Base-by-base conservation (phyloP, 2,797 vertebrate species). In the Molossus alvarezi region DNA sequence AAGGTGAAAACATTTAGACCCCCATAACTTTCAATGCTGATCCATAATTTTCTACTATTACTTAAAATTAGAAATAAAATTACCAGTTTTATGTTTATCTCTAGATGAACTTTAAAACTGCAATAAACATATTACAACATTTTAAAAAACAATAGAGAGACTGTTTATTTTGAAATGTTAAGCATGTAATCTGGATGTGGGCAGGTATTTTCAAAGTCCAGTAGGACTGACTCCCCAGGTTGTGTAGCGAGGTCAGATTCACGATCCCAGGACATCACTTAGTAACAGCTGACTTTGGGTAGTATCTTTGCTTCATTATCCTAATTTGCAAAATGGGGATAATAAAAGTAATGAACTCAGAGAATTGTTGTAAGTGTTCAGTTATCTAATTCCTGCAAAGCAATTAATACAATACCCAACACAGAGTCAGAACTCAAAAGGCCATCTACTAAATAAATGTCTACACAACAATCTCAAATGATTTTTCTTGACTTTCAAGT, bases 51-150 rank as follows among this genome's bases (percentile, higher is more conserved):
- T 58, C 69, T 60, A n/a, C 29, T 72, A 41, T 58, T 48, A 69
- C 11, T 79, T 71, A 58, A 84, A 67, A 89, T 79, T 45, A 57
- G 20, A 82, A 87, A 90, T 53, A 89, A 95, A 84, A 53, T n/a
- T 82, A 37, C 20, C 41, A 76, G 23, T 55, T 91, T 90, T 48
- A 60, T 58, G 69, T 92, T 82, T 58, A 79, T 13, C 10, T 92
- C 82, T 80, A 84, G 33, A 65, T 76, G 15, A 67, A 72, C 7
- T 58, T 77, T 60, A 65, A 95, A 91, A 71, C 9, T 33, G 77
- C 25, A 53, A 6, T 14, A 13, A 29, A 9, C 60, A 10, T 53
- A 65, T 76, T 77, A 73, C 20, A 55, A 37, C 80, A 58, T 89
- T 92, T 23, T 82, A 13, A 53, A 75, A 75, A 86, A 72, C 4